A percentile compares a stretch with the other conserved stretches of the same genome.
Evolutionary conservation across 2,797 vertebrate genomes (phyloP).

Genomic region (Manis crassicaudata): DNA sequence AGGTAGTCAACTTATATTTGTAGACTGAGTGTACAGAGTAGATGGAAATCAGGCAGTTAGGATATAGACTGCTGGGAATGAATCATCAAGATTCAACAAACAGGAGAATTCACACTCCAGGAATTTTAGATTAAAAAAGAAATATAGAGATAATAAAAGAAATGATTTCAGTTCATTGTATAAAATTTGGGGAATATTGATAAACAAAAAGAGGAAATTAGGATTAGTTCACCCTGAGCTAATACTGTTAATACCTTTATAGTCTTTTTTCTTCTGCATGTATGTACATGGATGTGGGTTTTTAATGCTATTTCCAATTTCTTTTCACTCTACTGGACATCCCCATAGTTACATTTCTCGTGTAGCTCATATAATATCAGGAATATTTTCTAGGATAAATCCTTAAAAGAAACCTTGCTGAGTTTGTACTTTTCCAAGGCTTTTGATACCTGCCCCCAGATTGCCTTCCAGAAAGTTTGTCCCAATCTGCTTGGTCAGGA

Average conservation of each 20-base stretch:
- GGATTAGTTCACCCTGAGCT: not conserved
- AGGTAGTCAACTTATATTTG: not conserved
- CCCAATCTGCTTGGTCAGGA: not conserved
- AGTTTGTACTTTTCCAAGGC: not conserved
- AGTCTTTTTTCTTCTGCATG: not conserved
- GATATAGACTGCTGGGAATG: not conserved
- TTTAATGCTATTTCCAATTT: not conserved
- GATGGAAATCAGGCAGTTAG: not conserved
- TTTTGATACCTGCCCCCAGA: not conserved
- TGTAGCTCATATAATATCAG: not conserved
- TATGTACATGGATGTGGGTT: not conserved
- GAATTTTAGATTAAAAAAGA: not conserved
- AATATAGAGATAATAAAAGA: not conserved
- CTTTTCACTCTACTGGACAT: not conserved
- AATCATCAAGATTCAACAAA: not conserved
- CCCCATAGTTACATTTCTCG: not conserved
- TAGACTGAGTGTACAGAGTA: not conserved
- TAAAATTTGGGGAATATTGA: not conserved
- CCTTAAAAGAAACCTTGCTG: not conserved
- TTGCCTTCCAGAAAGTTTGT: not conserved
- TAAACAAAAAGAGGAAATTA: not conserved
- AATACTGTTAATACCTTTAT: not conserved
- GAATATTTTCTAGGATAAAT: not conserved
- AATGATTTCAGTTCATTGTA: not conserved
- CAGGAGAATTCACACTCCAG: not conserved